These are phyloP conservation scores for Gulo gulo DNA, from an alignment of 2,113 vertebrate species.

Conservation along the genomic window DNA sequence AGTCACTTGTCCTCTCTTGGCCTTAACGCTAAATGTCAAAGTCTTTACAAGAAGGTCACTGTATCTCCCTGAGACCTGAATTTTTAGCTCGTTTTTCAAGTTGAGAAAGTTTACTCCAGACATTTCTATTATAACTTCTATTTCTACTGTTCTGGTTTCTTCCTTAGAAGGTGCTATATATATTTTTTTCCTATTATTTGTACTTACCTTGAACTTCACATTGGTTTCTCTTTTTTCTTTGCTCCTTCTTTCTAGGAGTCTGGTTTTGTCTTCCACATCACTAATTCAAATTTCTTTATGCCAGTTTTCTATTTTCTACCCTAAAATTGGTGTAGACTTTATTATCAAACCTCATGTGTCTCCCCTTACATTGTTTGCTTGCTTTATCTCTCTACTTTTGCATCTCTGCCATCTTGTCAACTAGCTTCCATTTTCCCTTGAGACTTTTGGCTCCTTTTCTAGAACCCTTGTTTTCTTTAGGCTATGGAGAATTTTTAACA, in stretches of 20 bases:
- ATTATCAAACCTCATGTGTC: rapidly evolving
- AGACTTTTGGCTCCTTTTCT: background rate
- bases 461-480: background rate
- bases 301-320: background rate
- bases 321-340: background rate
- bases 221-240: background rate
- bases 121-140: background rate
- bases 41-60: background rate
- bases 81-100: background rate
- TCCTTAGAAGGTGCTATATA: background rate
- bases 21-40: background rate
- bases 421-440: background rate
- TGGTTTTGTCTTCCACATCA: background rate
- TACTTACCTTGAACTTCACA: rapidly evolving
- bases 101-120: background rate
- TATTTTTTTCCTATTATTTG: background rate
- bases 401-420: background rate
- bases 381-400: background rate
- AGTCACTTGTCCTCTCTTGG: background rate
- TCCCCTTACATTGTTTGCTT: background rate
- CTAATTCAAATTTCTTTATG: background rate
- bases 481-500: background rate
- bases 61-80: background rate
- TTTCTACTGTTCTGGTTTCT: background rate
- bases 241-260: background rate